Evolutionary conservation across 2,797 vertebrate genomes (phyloP), one percentile per base, ranked within the genome.

Genomic region (Amblyopsis hoosieri): DNA sequence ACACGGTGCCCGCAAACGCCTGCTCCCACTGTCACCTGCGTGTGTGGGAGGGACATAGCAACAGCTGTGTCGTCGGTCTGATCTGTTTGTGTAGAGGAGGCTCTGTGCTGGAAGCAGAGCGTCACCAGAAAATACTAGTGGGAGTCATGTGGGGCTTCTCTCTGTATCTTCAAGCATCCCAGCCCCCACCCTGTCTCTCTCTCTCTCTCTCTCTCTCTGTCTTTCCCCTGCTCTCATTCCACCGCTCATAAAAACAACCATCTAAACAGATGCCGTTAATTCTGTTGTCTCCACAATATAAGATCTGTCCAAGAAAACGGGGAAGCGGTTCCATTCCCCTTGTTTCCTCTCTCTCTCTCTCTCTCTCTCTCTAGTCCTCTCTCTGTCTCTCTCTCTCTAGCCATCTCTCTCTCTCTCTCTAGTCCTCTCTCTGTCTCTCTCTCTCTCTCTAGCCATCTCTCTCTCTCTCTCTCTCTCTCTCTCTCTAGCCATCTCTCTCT

Each of bases 231-330:
- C 14, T 29, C 23, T 54, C 11, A 52, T 66, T 68, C 63, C 37
- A 49, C 55, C 60, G 59, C 67, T 77, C 37, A 9, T 77, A 67
- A 64, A 80, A 72, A 81, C 60, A 72, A 69, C 62, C 67, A 61
- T 48, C 13, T 57, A 85, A 89, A 80, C 81, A 85, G 75, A 89
- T 84, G 82, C 72, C 72, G 54, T 73, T 84, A 79, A 85, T 85
- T 80, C 72, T 71, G 61, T 62, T 67, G 64, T 64, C 83, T 76
- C 49, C 71, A 80, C 61, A 78, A 72, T 73, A 66, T 62, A 83
- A 74, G 74, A 84, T 66, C 68, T 71, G 66, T 61, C 64, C 67
- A 69, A 71, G 10, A 9, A 4, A 14, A 12, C 12, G 1, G 12
- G 47, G 7, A 51, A 15, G 29, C 13, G 14, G 52, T n/a, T 17